Percentiles rank a stretch among this genome's conserved stretches.
These are phyloP conservation scores for Andrena marginata DNA, from an alignment of 2,888 invertebrate genomes.

Conservation along the genomic window DNA sequence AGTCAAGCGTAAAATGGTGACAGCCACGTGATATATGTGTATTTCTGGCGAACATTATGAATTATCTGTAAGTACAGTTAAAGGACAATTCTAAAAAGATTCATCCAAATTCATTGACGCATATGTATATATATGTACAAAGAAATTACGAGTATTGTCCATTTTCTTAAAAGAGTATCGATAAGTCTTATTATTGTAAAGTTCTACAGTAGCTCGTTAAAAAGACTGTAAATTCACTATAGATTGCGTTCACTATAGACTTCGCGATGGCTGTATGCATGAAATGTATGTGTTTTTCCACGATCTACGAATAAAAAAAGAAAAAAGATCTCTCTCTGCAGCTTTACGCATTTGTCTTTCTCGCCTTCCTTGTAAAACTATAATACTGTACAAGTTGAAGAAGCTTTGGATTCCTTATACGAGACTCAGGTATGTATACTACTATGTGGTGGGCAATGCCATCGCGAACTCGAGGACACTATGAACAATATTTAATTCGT, in stretches of 20 bases:
- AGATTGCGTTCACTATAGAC: slow-evolving; percentile 21
- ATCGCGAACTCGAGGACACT: slow-evolving; percentile 56
- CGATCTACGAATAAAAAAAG: slow-evolving; percentile 23
- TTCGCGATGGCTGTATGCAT: slow-evolving; percentile 51
- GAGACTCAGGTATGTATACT: slow-evolving; percentile 21
- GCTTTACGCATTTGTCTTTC: slow-evolving; percentile 29
- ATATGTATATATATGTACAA: slow-evolving; percentile 74
- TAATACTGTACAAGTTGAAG: slow-evolving; percentile 71
- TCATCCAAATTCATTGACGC: slow-evolving; percentile 57
- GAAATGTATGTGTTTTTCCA: not conserved
- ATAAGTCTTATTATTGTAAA: slow-evolving; percentile 48
- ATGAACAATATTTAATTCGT: slow-evolving; percentile 46
- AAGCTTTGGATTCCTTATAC: slow-evolving; percentile 1
- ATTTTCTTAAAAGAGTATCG: slow-evolving; percentile 73
- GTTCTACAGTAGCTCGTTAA: slow-evolving; percentile 46
- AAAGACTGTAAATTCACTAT: slow-evolving; percentile 30
- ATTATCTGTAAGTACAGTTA: slow-evolving; percentile 64
- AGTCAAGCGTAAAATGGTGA: slow-evolving; percentile 67
- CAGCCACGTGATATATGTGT: slow-evolving; percentile 38
- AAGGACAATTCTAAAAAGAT: slow-evolving; percentile 46
- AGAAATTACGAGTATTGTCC: slow-evolving; percentile 80
- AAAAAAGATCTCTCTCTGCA: slow-evolving; percentile 12
- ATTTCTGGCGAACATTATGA: slow-evolving; percentile 35
- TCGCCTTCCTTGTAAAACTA: slow-evolving; percentile 54
- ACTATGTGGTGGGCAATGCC: slow-evolving; percentile 40